phyloP scores from a whole-genome alignment of 2,797 vertebrate genomes.

The Schizopygopsis malacanthus region DNA sequence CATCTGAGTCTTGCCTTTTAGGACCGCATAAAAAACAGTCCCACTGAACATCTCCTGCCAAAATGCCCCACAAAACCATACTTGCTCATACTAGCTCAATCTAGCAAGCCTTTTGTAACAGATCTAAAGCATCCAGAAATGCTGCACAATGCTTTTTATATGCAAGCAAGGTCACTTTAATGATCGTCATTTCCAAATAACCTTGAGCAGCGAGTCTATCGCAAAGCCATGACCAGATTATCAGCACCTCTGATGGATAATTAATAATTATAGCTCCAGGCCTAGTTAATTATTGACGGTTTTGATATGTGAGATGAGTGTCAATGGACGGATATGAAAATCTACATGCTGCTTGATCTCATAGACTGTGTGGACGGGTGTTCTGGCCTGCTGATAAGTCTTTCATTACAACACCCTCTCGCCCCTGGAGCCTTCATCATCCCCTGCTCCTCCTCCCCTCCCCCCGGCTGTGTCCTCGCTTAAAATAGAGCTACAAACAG shows the following conservation, averaged over 20 bases:
- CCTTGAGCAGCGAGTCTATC: conserved; percentile 19
- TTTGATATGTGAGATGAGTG: conserved; percentile 49
- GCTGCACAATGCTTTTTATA: conserved; percentile 15
- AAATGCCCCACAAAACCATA: conserved; percentile 22
- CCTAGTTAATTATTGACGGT: conserved; percentile 39
- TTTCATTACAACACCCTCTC: conserved; percentile 54
- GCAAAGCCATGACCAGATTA: conserved; percentile 29
- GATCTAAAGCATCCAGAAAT: conserved; percentile 5
- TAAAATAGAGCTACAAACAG: conserved; percentile 63
- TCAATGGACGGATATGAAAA: conserved; percentile 32
- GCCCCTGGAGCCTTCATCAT: conserved; percentile 44
- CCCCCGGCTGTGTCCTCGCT: conserved; percentile 39
- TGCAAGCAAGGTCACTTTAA: conserved; percentile 25
- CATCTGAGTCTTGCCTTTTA: conserved; percentile 40
- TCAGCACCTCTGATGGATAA: conserved; percentile 30
- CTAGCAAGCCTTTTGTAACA: conserved; percentile 19
- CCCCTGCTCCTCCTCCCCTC: conserved; percentile 42
- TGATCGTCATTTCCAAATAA: conserved; percentile 34
- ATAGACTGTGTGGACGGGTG: conserved; percentile 32
- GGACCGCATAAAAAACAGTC: conserved; percentile 46
- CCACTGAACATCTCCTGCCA: conserved; percentile 40
- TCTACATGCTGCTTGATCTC: conserved; percentile 32
- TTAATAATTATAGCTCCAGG: conserved; percentile 44
- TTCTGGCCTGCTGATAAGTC: conserved; percentile 46
- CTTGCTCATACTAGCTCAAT: conserved; percentile 16